Percentiles rank a stretch among this genome's conserved stretches.
Conservation (phyloP, 2,888 invertebrate genomes). For the Clistopyga incitator region DNA sequence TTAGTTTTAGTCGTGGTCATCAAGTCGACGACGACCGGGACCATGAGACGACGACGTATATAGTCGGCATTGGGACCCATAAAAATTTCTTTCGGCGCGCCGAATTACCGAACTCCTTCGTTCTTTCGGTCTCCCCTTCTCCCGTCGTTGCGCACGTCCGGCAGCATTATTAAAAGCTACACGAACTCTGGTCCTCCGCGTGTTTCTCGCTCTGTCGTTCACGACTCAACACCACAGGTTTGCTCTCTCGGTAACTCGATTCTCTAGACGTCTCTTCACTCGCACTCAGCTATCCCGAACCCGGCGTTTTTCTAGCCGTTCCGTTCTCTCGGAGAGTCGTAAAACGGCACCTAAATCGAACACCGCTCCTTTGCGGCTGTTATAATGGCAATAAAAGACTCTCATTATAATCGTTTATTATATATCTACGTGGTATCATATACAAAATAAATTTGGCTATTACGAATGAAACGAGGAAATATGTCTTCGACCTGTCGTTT, state of each 20-base stretch:
- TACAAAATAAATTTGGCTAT: constrained; percentile 22
- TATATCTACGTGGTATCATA: constrained; percentile 30
- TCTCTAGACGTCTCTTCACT: constrained; percentile 48
- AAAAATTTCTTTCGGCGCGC: constrained; percentile 81
- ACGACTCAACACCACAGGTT: constrained; percentile 51
- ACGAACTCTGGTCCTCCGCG: constrained; percentile 37
- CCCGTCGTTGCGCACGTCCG: constrained; percentile 37
- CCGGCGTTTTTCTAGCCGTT: constrained; percentile 34
- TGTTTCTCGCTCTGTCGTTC: constrained; percentile 53
- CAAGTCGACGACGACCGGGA: constrained; percentile 44
- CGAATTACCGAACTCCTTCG: constrained; percentile 66
- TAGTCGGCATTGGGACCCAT: constrained; percentile 69
- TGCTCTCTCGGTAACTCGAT: constrained; percentile 57
- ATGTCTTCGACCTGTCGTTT: constrained; percentile 58
- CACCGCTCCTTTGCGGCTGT: constrained; percentile 68
- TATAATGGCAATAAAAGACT: constrained; percentile 71
- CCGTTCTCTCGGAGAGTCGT: constrained; percentile 57
- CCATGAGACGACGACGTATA: constrained; percentile 35
- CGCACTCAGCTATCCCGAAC: constrained; percentile 26
- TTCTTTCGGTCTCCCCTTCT: constrained; percentile 26
- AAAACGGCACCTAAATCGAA: constrained; percentile 70
- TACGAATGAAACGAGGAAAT: constrained; percentile 55
- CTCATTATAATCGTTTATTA: constrained; percentile 70
- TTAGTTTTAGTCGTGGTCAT: constrained; percentile 56
- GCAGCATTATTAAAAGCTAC: constrained; percentile 54